Evolutionary conservation across 2,113 vertebrate genomes (phyloP).

Genomic region (Hystrix brachyura): DNA sequence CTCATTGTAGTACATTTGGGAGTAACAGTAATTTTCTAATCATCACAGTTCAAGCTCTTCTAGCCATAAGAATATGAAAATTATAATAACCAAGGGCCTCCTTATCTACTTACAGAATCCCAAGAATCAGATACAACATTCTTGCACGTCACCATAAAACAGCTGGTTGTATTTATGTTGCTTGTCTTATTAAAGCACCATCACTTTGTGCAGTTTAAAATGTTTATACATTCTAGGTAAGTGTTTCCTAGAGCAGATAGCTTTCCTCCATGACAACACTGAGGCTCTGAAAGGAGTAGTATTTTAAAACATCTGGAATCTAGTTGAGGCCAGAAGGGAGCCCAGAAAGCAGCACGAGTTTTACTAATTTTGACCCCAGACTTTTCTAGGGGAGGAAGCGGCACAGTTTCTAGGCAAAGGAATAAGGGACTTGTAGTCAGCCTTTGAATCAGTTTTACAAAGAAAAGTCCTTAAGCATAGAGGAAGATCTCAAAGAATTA

Average conservation of each 20-base stretch:
- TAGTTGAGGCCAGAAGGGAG: neutral
- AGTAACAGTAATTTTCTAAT: neutral
- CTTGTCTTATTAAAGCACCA: neutral
- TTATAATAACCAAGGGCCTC: neutral
- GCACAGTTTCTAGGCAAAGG: neutral
- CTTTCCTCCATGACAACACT: neutral
- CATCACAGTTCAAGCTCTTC: neutral
- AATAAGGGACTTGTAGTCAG: neutral
- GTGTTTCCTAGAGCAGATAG: neutral
- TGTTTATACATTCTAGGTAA: neutral
- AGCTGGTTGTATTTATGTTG: neutral
- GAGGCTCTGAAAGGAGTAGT: neutral
- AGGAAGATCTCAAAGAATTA: neutral
- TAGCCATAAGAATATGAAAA: neutral
- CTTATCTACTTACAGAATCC: neutral
- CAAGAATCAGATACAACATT: neutral
- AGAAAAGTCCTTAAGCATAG: neutral
- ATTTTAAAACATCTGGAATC: neutral
- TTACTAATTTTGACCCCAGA: neutral
- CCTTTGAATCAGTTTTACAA: neutral
- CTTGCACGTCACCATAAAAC: neutral
- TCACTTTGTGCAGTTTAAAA: conserved; percentile 18
- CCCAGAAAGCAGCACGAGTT: neutral
- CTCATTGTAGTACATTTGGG: neutral
- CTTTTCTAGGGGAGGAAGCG: neutral